Evolutionary conservation across 64 coral and sea anemone species (phyloP).

Genomic region (Porites australiensis): DNA sequence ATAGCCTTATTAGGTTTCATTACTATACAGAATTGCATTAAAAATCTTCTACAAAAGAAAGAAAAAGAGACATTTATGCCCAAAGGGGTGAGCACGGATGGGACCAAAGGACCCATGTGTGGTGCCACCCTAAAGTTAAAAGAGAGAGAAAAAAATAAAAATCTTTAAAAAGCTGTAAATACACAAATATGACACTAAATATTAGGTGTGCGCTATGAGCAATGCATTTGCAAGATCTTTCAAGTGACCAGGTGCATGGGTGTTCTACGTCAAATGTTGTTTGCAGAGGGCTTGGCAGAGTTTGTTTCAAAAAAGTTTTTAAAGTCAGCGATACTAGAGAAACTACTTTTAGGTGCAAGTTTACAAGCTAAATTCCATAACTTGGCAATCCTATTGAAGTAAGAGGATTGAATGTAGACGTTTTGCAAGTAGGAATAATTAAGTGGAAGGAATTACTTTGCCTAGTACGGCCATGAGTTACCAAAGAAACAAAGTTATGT

Average conservation of each 20-base stretch:
- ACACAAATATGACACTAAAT: background rate
- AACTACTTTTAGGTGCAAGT: background rate
- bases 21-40: too few relatives aligned
- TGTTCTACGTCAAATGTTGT: background rate
- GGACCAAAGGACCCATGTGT: too few relatives aligned
- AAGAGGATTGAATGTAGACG: background rate
- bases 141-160: too few relatives aligned
- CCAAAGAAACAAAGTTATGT: too few relatives aligned
- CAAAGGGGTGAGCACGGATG: too few relatives aligned
- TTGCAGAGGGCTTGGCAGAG: too few relatives aligned
- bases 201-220: background rate
- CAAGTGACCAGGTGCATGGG: background rate
- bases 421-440: background rate
- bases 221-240: background rate
- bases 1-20: too few relatives aligned
- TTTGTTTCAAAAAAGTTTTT: background rate
- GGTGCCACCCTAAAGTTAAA: too few relatives aligned
- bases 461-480: too few relatives aligned
- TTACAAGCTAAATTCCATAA: background rate
- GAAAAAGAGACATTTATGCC: too few relatives aligned
- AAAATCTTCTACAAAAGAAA: too few relatives aligned
- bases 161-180: conserved; percentile 3
- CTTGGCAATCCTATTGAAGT: background rate
- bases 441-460: background rate
- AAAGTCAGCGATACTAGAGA: background rate